A percentile compares a stretch with the other conserved stretches of the same genome.
Conservation (phyloP, 2,797 vertebrate species). For the Acipenser transmontanus region DNA sequence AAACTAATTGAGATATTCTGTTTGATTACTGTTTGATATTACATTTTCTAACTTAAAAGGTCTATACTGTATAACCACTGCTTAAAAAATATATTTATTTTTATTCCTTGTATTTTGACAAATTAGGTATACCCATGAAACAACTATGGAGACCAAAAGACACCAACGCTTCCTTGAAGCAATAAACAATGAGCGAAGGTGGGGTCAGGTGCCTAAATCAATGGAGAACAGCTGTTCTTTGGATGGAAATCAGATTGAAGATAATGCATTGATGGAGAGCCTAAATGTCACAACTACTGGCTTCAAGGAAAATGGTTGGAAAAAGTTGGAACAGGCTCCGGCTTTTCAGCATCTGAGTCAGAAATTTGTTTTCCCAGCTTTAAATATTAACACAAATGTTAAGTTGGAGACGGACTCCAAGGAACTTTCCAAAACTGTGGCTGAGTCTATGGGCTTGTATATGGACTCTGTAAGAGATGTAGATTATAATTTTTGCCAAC, state of each 20-base stretch:
- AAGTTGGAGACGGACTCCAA: constrained; percentile 91
- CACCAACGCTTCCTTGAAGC: constrained; percentile 90
- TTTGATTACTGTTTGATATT: too few species aligned
- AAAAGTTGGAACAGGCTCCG: constrained; percentile 73
- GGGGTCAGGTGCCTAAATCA: constrained; percentile 78
- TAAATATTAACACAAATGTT: constrained; percentile 63
- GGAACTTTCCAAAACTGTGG: constrained; percentile 92
- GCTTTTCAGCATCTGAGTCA: constrained; percentile 71
- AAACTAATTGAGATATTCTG: too few species aligned
- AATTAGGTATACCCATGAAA: constrained; percentile 61
- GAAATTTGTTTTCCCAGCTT: constrained; percentile 69
- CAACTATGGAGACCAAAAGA: constrained; percentile 97
- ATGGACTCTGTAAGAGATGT: constrained; percentile 92
- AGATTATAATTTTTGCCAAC: constrained; percentile 81
- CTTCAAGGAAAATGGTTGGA: constrained; percentile 64
- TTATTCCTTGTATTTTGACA: too few species aligned
- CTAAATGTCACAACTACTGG: constrained; percentile 60
- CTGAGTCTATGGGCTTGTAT: constrained; percentile 97
- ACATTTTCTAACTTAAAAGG: too few species aligned
- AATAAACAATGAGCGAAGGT: constrained; percentile 82
- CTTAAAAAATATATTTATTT: too few species aligned
- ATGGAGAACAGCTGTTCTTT: constrained; percentile 70
- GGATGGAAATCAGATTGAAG: constrained; percentile 64
- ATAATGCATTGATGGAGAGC: constrained; percentile 82
- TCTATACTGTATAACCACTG: too few species aligned